These are phyloP conservation scores for Cyrtonyx montezumae DNA, from an alignment of 2,113 vertebrate genomes.

Conservation along the genomic window DNA sequence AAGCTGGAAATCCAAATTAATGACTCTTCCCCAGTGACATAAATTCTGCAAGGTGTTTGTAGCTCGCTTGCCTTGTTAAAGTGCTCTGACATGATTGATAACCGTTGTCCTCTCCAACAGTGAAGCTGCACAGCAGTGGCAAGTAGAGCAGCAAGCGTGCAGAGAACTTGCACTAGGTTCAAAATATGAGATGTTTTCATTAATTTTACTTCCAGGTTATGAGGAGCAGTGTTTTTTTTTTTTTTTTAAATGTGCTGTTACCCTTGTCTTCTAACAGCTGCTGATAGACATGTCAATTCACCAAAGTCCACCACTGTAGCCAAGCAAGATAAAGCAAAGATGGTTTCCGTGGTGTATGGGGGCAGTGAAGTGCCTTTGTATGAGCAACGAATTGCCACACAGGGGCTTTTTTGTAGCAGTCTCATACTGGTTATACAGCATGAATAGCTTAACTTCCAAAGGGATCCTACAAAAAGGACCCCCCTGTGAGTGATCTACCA, in stretches of 20 bases:
- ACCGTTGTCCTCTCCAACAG: not conserved
- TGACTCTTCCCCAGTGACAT: slow-evolving; percentile 65
- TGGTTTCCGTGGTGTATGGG: not conserved
- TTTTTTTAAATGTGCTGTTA: slow-evolving; percentile 46
- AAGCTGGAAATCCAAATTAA: slow-evolving; percentile 74
- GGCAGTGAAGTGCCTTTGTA: not conserved
- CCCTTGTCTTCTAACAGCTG: slow-evolving; percentile 37
- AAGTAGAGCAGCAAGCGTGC: slow-evolving; percentile 10
- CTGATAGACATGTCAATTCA: not conserved
- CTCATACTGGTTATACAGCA: not conserved
- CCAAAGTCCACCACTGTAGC: not conserved
- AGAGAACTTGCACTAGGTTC: slow-evolving; percentile 8
- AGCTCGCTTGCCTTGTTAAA: slow-evolving; percentile 53
- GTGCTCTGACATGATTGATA: slow-evolving; percentile 65
- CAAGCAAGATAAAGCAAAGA: not conserved
- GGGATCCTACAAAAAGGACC: not conserved
- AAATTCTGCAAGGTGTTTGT: slow-evolving; percentile 56
- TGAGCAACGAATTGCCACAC: not conserved
- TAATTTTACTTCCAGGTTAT: slow-evolving; percentile 54
- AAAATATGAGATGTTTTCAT: slow-evolving; percentile 68
- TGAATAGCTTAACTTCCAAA: not conserved
- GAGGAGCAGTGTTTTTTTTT: slow-evolving; percentile 56
- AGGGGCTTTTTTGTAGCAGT: not conserved
- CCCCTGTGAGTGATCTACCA: rapidly evolving
- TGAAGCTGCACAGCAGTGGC: not conserved